Conservation (phyloP, 2,797 vertebrate genomes). For the Sebastes alutus region DNA sequence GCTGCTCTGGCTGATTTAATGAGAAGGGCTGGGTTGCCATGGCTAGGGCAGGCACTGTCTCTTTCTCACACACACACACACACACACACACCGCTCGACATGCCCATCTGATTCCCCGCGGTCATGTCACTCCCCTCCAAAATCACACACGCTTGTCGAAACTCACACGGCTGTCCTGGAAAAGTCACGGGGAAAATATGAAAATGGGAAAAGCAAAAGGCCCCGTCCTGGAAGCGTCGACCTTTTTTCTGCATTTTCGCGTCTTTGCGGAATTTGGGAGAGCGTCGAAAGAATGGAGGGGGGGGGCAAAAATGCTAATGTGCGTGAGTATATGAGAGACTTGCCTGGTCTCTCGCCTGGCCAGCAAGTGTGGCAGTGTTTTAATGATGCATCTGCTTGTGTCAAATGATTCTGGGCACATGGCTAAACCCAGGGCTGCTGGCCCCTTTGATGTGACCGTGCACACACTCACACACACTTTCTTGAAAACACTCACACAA, state of each 20-base stretch:
- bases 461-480: constrained; percentile 45
- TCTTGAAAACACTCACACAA: constrained; percentile 57
- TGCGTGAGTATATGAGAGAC: constrained; percentile 53
- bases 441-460: constrained; percentile 80
- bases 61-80: constrained; percentile 16
- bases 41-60: constrained; percentile 45
- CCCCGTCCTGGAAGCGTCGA: constrained; percentile 27
- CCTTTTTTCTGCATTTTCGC: constrained; percentile 38
- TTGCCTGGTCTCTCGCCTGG: constrained; percentile 69
- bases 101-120: constrained; percentile 37
- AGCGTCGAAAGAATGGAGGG: constrained; percentile 38
- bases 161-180: constrained; percentile 54
- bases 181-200: constrained; percentile 44
- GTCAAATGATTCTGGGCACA: constrained; percentile 86
- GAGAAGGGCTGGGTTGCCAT: constrained; percentile 73
- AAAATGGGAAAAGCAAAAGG: constrained; percentile 24
- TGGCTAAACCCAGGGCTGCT: constrained; percentile 81
- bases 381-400: constrained; percentile 87
- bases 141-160: constrained; percentile 62
- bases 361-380: constrained; percentile 79
- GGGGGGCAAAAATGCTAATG: constrained; percentile 58
- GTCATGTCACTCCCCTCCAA: constrained; percentile 42
- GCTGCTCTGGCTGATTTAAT: constrained; percentile 79
- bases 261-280: constrained; percentile 68
- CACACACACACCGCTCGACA: constrained; percentile 2